phyloP scores from a whole-genome alignment of 2,113 vertebrate species.

The Labeo rohita region DNA sequence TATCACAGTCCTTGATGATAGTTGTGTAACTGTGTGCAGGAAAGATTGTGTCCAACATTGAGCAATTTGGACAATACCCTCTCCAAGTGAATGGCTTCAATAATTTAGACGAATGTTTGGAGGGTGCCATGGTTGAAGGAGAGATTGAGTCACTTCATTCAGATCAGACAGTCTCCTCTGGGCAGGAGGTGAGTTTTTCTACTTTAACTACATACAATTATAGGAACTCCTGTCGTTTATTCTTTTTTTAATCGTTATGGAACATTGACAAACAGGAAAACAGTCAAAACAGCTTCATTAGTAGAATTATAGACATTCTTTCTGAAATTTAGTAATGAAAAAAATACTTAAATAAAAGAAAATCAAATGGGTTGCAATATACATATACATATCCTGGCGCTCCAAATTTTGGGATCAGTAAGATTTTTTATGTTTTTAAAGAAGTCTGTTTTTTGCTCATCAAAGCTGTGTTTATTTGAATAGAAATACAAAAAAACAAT shows the following conservation, averaged over 20 bases:
- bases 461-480: too few relatives aligned
- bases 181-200: conserved; percentile 83
- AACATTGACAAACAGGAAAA: too few relatives aligned
- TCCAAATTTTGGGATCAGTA: too few relatives aligned
- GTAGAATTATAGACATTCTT: too few relatives aligned
- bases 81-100: conserved; percentile 95
- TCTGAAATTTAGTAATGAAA: too few relatives aligned
- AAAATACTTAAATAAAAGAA: too few relatives aligned
- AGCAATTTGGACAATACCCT: conserved; percentile 97
- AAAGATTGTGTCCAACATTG: conserved; percentile 87
- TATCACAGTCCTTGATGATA: neutral
- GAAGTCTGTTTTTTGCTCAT: too few relatives aligned
- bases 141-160: conserved; percentile 85
- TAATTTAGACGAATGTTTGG: conserved; percentile 91
- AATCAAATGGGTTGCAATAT: too few relatives aligned
- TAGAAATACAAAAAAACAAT: too few relatives aligned
- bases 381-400: too few relatives aligned
- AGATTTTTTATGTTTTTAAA: too few relatives aligned
- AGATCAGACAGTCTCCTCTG: conserved; percentile 76
- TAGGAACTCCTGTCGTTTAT: neutral
- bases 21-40: conserved; percentile 70
- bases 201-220: neutral
- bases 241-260: neutral
- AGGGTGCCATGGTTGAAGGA: conserved; percentile 93
- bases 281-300: too few relatives aligned